Evolutionary conservation across 2,113 vertebrate genomes (phyloP).

Genomic region (Acinonyx jubatus): DNA sequence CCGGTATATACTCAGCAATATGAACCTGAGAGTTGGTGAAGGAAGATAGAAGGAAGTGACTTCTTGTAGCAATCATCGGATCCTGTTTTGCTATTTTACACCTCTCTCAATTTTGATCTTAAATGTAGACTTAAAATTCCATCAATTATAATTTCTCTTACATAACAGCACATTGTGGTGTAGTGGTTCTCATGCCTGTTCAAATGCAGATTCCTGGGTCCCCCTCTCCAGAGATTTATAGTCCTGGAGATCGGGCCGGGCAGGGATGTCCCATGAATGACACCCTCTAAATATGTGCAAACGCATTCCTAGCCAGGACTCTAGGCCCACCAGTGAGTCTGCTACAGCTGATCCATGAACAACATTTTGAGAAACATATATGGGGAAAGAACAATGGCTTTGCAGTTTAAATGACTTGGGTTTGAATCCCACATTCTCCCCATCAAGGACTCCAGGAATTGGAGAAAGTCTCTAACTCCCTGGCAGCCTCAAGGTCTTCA

Average conservation of each 20-base stretch:
- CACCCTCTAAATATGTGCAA: background rate
- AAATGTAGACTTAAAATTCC: background rate
- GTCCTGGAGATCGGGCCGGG: background rate
- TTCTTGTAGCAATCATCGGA: background rate
- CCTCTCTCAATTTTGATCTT: background rate
- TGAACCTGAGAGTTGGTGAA: background rate
- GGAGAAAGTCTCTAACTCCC: background rate
- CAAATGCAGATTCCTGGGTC: background rate
- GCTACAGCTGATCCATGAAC: background rate
- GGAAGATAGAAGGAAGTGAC: background rate
- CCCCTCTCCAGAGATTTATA: background rate
- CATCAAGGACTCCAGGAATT: background rate
- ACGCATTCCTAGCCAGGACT: background rate
- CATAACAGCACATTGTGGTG: background rate
- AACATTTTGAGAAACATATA: background rate
- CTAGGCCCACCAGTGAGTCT: background rate
- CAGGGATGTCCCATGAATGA: background rate
- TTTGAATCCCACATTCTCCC: background rate
- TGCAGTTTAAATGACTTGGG: background rate
- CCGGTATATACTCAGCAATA: background rate
- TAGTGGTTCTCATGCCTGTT: background rate
- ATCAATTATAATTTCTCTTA: background rate
- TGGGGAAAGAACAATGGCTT: background rate
- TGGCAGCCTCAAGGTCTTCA: background rate
- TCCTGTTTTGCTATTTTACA: background rate